Percentiles rank a stretch among this genome's conserved stretches.
These are phyloP conservation scores for Chromobotia macracanthus DNA, from an alignment of 2,797 vertebrate genomes.

Conservation along the genomic window DNA sequence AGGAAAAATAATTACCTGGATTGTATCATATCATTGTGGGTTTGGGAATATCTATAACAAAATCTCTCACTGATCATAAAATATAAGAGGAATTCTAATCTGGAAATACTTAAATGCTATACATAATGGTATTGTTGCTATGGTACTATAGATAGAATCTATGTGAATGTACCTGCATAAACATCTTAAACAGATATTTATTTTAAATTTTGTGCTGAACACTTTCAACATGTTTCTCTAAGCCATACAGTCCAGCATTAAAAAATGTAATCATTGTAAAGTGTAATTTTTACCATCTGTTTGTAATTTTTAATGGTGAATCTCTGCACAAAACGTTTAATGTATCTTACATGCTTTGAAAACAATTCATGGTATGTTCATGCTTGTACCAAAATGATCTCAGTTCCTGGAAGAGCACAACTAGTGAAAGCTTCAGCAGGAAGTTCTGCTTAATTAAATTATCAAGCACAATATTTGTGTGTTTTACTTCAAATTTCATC, in stretches of 20 bases:
- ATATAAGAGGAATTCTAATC: conserved; percentile 9
- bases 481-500: conserved; percentile 9
- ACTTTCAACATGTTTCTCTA: neutral
- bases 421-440: neutral
- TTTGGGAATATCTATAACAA: neutral
- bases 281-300: neutral
- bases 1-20: neutral
- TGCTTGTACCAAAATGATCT: conserved; percentile 20
- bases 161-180: neutral
- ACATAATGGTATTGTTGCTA: neutral
- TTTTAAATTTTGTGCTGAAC: neutral
- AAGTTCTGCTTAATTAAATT: neutral
- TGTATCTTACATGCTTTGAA: conserved; percentile 1
- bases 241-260: conserved; percentile 2
- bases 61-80: conserved; percentile 37
- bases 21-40: conserved; percentile 10
- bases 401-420: conserved; percentile 4
- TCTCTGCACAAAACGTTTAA: neutral
- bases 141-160: conserved; percentile 8
- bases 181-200: conserved; percentile 6
- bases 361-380: neutral
- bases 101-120: neutral
- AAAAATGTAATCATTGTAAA: conserved; percentile 1
- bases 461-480: conserved; percentile 6
- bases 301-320: conserved; percentile 7